Conservation (phyloP, 2,888 invertebrate species). For the Andrena praecox region DNA sequence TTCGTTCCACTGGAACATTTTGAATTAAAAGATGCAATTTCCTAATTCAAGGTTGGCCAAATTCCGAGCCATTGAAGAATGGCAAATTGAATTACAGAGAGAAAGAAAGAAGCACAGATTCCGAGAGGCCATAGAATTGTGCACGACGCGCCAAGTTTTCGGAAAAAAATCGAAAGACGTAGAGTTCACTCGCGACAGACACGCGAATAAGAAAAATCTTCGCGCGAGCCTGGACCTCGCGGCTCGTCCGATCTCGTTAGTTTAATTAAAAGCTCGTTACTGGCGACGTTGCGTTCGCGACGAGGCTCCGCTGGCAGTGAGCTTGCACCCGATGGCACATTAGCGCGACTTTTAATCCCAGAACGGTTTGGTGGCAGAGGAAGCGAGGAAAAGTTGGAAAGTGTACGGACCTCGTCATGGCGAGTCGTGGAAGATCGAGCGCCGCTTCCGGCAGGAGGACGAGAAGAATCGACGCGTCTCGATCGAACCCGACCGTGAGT, state of each 20-base stretch:
- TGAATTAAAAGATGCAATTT: too few species aligned
- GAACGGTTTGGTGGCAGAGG: not conserved
- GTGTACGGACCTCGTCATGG: conserved; percentile 33
- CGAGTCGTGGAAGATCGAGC: conserved; percentile 26
- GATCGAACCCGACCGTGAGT: conserved; percentile 49
- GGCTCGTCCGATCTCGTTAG: conserved; percentile 71
- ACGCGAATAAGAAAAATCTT: conserved; percentile 46
- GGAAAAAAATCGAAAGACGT: not conserved
- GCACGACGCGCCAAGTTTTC: too few species aligned
- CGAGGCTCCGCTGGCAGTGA: conserved; percentile 46
- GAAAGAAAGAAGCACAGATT: too few species aligned
- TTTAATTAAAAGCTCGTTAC: conserved; percentile 78
- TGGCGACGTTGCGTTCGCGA: conserved; percentile 51
- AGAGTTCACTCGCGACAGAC: not conserved
- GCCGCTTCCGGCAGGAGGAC: conserved; percentile 9
- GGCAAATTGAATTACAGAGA: too few species aligned
- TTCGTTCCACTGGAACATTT: too few species aligned
- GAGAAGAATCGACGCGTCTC: conserved; percentile 39
- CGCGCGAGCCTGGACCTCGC: conserved; percentile 43
- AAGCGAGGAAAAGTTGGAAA: conserved; percentile 2
- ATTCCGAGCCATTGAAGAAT: too few species aligned
- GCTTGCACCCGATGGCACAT: conserved; percentile 47
- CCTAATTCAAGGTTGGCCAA: too few species aligned
- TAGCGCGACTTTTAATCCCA: conserved; percentile 43
- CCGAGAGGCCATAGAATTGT: too few species aligned